These are phyloP conservation scores for Chaetura pelagica DNA, from an alignment of 2,113 vertebrate species.

Conservation along the genomic window DNA sequence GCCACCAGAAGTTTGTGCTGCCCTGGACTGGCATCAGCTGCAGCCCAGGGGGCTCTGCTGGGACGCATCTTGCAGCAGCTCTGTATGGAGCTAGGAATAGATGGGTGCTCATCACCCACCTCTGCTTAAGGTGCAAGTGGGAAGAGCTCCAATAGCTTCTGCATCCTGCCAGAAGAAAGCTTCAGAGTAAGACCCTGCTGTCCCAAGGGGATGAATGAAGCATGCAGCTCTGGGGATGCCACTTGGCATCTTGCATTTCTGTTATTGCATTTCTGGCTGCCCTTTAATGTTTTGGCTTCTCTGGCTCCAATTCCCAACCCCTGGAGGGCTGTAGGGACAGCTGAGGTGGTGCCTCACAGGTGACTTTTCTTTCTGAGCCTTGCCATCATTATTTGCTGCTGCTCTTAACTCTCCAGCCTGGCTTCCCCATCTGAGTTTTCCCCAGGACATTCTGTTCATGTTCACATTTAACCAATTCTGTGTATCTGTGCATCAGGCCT, in stretches of 20 bases:
- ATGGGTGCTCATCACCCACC: fast-evolving
- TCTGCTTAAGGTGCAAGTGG: neutral
- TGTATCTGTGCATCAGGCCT: neutral
- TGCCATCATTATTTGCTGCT: neutral
- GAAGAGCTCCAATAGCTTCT: neutral
- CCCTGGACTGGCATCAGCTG: neutral
- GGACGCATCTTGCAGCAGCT: neutral
- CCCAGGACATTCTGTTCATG: neutral
- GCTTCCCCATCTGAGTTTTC: neutral
- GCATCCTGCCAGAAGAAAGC: neutral
- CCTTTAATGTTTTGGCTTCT: neutral
- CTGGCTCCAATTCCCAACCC: neutral
- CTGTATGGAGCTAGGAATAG: neutral
- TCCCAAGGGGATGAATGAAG: neutral
- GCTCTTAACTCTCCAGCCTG: neutral
- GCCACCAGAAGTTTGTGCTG: fast-evolving
- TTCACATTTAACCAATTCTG: neutral
- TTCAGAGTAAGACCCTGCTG: neutral
- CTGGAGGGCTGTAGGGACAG: fast-evolving
- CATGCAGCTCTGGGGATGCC: neutral
- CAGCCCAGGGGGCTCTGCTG: fast-evolving
- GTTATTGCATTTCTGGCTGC: no score
- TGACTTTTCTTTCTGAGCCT: neutral
- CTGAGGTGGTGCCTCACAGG: neutral
- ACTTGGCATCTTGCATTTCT: neutral